A percentile compares a stretch with the other conserved stretches of the same genome.
These are phyloP conservation scores for Ephydatia muelleri DNA, from an alignment of 37 sponge, comb jelly and placozoan genomes.

Conservation along the genomic window DNA sequence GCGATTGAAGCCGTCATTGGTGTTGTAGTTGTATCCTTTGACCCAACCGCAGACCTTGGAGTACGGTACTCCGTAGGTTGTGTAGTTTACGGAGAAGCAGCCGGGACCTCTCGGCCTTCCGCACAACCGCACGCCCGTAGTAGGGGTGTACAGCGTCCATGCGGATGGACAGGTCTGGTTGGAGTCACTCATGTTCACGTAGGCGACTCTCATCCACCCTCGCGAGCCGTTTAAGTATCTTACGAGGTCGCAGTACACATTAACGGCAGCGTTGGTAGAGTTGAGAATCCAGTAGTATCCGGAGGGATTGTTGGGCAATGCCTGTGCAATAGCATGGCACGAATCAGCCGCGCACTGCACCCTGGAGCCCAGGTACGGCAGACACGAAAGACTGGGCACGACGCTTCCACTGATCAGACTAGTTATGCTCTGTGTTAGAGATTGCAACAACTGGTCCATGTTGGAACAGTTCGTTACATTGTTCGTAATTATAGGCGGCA, in stretches of 20 bases:
- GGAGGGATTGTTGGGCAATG: not conserved
- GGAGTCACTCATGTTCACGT: constrained; percentile 27
- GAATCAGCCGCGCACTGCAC: not conserved
- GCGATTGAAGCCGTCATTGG: constrained; percentile 11
- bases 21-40: constrained; percentile 38
- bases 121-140: constrained; percentile 6
- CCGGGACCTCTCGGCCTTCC: constrained; percentile 7
- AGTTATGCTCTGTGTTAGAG: not conserved
- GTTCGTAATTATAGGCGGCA: not conserved
- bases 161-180: constrained; percentile 25
- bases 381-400: not conserved
- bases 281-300: constrained; percentile 3
- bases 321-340: not conserved
- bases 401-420: not conserved
- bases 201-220: constrained; percentile 40
- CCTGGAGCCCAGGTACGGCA: not conserved
- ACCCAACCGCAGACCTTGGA: constrained; percentile 56
- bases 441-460: not conserved
- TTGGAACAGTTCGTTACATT: not conserved
- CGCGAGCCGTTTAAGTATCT: not conserved
- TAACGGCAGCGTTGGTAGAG: not conserved
- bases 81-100: constrained; percentile 26
- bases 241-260: constrained; percentile 3
- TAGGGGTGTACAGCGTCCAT: not conserved
- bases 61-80: constrained; percentile 20